phyloP scores from a whole-genome alignment of 2,888 invertebrate species.

The Schizotus pectinicornis region DNA sequence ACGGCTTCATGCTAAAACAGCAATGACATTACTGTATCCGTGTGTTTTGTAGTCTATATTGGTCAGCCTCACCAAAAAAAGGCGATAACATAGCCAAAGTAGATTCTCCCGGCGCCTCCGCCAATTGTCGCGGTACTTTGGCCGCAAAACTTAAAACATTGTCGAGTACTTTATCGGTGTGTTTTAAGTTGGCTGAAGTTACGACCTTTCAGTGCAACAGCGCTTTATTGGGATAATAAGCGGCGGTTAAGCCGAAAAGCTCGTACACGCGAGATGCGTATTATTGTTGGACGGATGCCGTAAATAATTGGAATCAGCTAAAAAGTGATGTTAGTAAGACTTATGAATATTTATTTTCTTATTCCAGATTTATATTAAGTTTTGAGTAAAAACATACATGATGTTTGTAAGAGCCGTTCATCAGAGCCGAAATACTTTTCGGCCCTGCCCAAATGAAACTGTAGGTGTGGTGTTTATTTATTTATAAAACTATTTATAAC shows the following conservation, averaged over 20 bases:
- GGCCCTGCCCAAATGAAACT: constrained; percentile 25
- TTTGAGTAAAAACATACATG: constrained; percentile 31
- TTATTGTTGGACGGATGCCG: constrained; percentile 25
- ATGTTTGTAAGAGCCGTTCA: constrained; percentile 21
- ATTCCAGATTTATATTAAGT: constrained; percentile 33
- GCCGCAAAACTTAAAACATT: constrained; percentile 2
- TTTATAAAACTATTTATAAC: constrained; percentile 31
- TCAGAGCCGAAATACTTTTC: constrained; percentile 27
- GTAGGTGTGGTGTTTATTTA: constrained; percentile 30
- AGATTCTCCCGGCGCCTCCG: too few species aligned
- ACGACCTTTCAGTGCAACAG: too few species aligned
- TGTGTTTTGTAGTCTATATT: too few species aligned
- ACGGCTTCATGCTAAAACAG: too few species aligned
- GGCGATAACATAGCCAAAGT: too few species aligned
- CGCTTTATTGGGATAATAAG: too few species aligned
- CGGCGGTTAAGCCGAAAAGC: constrained; percentile 6
- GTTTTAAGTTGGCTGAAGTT: too few species aligned
- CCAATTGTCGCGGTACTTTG: too few species aligned
- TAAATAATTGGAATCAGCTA: constrained; percentile 14
- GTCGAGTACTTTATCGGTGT: not conserved
- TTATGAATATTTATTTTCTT: constrained; percentile 35
- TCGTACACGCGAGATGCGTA: constrained; percentile 17
- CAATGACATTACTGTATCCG: too few species aligned
- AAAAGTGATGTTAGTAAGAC: constrained; percentile 20
- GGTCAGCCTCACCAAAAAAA: too few species aligned